Percentiles rank a stretch among this genome's conserved stretches.
Conservation (phyloP, 37 sponge, comb jelly and placozoan species). For the Diacarnus erythraeanus region DNA sequence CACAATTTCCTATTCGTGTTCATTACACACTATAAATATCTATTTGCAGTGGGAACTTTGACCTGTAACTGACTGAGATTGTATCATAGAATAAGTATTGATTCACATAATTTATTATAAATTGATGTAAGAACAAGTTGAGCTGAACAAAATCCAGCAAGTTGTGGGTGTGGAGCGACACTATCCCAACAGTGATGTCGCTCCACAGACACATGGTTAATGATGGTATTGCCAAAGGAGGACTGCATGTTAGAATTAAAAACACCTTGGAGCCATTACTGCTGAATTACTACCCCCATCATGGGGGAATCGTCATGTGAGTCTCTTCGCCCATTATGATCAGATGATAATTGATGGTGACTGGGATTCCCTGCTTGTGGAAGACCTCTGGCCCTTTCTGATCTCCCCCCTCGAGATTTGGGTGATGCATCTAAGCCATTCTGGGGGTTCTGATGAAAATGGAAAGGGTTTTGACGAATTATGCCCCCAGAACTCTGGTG, state of each 20-base stretch:
- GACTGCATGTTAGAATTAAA: no score
- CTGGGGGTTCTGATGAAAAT: conserved; percentile 12
- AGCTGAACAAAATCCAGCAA: neutral
- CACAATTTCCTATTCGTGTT: neutral
- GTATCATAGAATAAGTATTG: neutral
- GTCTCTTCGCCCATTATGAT: conserved; percentile 28
- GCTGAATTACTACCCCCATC: conserved; percentile 40
- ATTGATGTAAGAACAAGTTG: neutral
- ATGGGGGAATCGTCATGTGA: conserved; percentile 42
- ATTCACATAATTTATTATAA: no score
- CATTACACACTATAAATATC: neutral
- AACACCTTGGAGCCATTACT: no score
- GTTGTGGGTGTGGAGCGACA: no score
- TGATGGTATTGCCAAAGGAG: neutral
- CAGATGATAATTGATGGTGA: conserved; percentile 4
- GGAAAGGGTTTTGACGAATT: conserved; percentile 2
- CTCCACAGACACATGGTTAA: neutral
- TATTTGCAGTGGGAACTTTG: no score
- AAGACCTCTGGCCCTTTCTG: neutral
- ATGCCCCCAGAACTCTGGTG: neutral
- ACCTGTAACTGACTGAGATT: no score
- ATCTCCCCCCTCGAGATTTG: neutral
- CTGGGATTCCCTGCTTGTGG: neutral
- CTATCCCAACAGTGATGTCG: neutral
- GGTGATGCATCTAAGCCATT: conserved; percentile 2